phyloP scores from a whole-genome alignment of 2,113 vertebrate genomes.

The Spea multiplicata region DNA sequence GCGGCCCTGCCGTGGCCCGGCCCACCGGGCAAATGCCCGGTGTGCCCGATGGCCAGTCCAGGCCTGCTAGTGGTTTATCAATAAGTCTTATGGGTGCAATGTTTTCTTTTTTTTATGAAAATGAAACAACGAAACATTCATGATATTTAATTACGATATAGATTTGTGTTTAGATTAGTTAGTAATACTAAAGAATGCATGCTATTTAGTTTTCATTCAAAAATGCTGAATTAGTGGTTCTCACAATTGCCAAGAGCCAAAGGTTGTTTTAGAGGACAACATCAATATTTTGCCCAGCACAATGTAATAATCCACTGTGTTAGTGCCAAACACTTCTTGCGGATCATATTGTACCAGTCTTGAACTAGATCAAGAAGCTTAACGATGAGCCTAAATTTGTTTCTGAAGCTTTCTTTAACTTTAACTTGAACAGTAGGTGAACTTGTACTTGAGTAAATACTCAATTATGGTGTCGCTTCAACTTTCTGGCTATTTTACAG shows the following conservation, averaged over 20 bases:
- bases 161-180: not conserved
- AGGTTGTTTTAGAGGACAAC: constrained; percentile 50
- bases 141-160: too few species aligned
- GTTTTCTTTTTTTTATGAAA: too few species aligned
- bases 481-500: too few species aligned
- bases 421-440: constrained; percentile 50
- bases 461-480: too few species aligned
- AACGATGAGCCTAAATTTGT: constrained; percentile 61
- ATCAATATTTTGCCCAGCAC: constrained; percentile 57
- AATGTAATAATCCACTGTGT: constrained; percentile 48
- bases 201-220: not conserved
- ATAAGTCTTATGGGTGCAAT: too few species aligned
- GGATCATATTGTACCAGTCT: constrained; percentile 56
- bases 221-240: constrained; percentile 1
- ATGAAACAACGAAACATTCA: too few species aligned
- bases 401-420: constrained; percentile 55
- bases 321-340: constrained; percentile 54
- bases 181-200: constrained; percentile 19
- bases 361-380: constrained; percentile 51
- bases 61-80: too few species aligned
- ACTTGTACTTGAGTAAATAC: too few species aligned
- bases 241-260: constrained; percentile 51
- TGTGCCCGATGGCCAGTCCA: too few species aligned
- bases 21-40: too few species aligned
- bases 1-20: too few species aligned